A percentile compares a stretch with the other conserved stretches of the same genome.
Evolutionary conservation across 2,113 vertebrate species (phyloP).

Genomic region (Lagopus leucura): DNA sequence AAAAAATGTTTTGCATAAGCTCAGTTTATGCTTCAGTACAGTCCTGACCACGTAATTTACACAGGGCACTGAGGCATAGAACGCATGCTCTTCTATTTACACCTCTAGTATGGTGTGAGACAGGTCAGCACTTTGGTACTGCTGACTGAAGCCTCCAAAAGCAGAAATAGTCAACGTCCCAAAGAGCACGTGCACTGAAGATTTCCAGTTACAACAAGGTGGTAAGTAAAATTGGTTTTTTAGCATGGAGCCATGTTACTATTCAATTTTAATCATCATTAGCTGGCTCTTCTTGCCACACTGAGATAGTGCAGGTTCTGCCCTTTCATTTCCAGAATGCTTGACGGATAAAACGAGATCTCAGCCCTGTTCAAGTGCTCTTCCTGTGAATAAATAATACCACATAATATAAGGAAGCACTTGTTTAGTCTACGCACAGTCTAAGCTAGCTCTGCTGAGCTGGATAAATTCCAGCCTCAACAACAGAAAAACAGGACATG

Average conservation of each 20-base stretch:
- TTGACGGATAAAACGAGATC: neutral
- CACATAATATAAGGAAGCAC: neutral
- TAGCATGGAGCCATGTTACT: neutral
- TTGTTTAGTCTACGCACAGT: neutral
- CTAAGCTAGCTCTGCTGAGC: neutral
- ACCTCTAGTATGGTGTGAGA: fast-evolving
- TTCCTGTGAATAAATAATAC: neutral
- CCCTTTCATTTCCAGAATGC: neutral
- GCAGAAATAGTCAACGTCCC: neutral
- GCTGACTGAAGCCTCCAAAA: neutral
- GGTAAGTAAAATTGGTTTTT: neutral
- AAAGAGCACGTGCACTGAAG: neutral
- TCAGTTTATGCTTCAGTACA: fast-evolving
- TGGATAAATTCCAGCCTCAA: neutral
- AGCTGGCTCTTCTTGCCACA: neutral
- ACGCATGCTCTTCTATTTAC: fast-evolving
- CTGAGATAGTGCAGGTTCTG: neutral
- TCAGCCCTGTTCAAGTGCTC: neutral
- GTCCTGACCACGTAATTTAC: neutral
- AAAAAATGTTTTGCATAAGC: neutral
- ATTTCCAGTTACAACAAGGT: neutral
- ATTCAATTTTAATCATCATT: neutral
- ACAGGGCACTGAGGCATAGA: neutral
- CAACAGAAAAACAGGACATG: neutral
- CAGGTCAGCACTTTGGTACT: neutral